Percentiles rank a stretch among this genome's conserved stretches.
Evolutionary conservation across 2,888 invertebrate genomes (phyloP).

Genomic region (Agapostemon virescens): DNA sequence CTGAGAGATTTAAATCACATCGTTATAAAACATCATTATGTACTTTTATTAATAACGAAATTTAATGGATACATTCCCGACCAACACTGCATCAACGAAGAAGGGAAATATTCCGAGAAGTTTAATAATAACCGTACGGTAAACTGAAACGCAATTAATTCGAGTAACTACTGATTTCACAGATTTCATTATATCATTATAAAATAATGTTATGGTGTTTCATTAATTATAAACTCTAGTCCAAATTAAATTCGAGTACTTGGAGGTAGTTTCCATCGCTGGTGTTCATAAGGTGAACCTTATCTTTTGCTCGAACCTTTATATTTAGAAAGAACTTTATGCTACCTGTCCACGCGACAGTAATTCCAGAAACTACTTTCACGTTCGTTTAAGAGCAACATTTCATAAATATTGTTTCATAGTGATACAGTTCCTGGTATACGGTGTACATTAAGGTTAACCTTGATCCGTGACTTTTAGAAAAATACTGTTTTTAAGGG

Average conservation of each 20-base stretch:
- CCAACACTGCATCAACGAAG: background rate
- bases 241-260: background rate
- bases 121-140: background rate
- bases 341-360: conserved; percentile 3
- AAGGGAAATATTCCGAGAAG: background rate
- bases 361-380: conserved; percentile 11
- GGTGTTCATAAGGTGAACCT: background rate
- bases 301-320: background rate
- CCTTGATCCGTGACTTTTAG: background rate
- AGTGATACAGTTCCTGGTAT: background rate
- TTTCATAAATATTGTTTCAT: background rate
- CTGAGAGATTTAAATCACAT: no score
- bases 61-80: no score
- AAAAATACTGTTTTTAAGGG: background rate
- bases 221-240: background rate
- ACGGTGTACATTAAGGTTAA: background rate
- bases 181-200: background rate
- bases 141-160: background rate
- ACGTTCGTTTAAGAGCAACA: background rate
- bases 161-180: background rate
- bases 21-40: background rate
- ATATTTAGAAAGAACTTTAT: background rate
- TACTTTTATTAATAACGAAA: background rate
- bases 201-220: background rate
- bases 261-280: background rate